Conservation (phyloP, 2,888 invertebrate genomes). For the Melanostoma mellinum region DNA sequence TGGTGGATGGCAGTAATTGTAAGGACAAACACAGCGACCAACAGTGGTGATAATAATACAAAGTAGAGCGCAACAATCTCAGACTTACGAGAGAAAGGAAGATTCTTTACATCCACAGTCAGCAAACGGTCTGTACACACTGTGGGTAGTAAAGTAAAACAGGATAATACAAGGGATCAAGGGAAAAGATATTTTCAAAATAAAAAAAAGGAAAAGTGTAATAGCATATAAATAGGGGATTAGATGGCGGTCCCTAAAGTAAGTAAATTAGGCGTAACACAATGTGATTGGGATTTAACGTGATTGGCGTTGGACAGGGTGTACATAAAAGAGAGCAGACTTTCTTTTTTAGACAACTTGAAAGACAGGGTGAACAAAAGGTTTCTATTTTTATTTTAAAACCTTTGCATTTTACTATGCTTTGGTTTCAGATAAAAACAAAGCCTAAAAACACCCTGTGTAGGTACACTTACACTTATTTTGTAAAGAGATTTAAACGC, state of each 20-base stretch:
- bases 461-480: too few relatives aligned
- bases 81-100: conserved; percentile 8
- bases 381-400: too few relatives aligned
- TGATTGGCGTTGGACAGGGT: conserved; percentile 4
- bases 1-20: conserved; percentile 30
- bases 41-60: conserved; percentile 12
- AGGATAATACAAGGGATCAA: conserved; percentile 47
- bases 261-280: conserved; percentile 70
- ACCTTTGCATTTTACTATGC: too few relatives aligned
- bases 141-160: conserved; percentile 17
- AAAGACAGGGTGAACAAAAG: too few relatives aligned
- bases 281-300: conserved; percentile 57
- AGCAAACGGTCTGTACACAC: not conserved
- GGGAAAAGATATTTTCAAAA: conserved; percentile 41
- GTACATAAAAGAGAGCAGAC: not conserved
- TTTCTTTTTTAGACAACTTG: too few relatives aligned
- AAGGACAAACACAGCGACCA: conserved; percentile 21
- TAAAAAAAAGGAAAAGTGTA: conserved; percentile 46
- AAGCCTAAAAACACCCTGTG: conserved; percentile 3
- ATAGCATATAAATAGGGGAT: conserved; percentile 66
- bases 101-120: not conserved
- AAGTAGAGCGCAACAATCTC: conserved; percentile 55
- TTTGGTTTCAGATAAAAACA: too few relatives aligned
- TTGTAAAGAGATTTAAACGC: conserved; percentile 18
- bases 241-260: conserved; percentile 58